A percentile compares a stretch with the other conserved stretches of the same genome.
Evolutionary conservation across 2,888 invertebrate genomes (phyloP).

Genomic region (Agonopterix alstromeriana): DNA sequence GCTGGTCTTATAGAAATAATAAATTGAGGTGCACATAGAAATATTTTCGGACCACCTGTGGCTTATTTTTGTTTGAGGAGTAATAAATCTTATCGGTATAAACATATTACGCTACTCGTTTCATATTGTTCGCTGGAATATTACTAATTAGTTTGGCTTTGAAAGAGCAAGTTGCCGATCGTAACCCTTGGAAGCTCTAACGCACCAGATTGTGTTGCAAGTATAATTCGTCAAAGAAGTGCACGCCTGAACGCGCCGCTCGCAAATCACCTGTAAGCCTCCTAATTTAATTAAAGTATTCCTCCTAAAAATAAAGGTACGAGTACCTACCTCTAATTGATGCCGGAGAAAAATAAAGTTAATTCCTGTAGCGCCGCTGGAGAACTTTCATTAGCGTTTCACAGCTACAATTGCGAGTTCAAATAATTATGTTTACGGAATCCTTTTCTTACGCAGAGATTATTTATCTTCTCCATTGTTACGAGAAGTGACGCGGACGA

Average conservation of each 20-base stretch:
- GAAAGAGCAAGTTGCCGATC: not conserved
- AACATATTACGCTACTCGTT: no score
- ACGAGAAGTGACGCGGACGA: conserved; percentile 71
- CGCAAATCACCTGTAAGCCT: conserved; percentile 40
- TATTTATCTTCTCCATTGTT: conserved; percentile 74
- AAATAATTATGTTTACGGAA: conserved; percentile 75
- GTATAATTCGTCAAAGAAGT: conserved; percentile 27
- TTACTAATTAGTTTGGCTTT: not conserved
- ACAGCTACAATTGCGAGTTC: conserved; percentile 70
- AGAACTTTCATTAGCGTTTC: conserved; percentile 68
- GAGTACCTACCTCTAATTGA: conserved; percentile 40
- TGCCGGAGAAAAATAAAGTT: conserved; percentile 54
- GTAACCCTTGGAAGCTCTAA: not conserved
- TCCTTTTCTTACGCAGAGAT: conserved; percentile 73
- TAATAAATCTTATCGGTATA: not conserved
- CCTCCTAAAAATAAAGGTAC: conserved; percentile 50
- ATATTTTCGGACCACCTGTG: conserved; percentile 4
- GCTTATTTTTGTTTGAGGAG: not conserved
- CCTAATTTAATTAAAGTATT: conserved; percentile 61
- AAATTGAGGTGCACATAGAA: not conserved
- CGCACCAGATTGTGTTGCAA: conserved; percentile 12
- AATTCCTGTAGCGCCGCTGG: conserved; percentile 52
- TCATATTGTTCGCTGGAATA: no score
- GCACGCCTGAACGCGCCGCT: conserved; percentile 20
- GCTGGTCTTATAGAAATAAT: conserved; percentile 3